phyloP scores from a whole-genome alignment of 2,113 vertebrate species.

The Desmodus rotundus region DNA sequence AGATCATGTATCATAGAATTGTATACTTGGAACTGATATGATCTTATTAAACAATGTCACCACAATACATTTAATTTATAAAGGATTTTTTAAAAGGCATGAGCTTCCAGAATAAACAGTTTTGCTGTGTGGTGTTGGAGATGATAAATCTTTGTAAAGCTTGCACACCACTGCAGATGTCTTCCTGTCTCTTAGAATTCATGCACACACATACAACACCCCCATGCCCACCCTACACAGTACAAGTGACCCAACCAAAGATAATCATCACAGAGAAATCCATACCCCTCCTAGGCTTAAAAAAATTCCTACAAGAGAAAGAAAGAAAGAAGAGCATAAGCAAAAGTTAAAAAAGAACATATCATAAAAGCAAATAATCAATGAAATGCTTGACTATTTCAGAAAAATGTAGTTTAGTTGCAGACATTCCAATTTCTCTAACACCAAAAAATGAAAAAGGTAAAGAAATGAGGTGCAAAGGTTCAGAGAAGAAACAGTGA shows the following conservation, averaged over 20 bases:
- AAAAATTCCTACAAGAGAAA: background rate
- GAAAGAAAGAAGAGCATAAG: background rate
- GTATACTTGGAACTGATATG: background rate
- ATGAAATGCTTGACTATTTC: background rate
- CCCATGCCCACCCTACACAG: background rate
- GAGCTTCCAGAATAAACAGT: background rate
- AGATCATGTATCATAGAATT: background rate
- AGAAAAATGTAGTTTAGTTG: background rate
- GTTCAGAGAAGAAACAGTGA: background rate
- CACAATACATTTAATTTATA: background rate
- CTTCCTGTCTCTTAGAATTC: background rate
- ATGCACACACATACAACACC: fast-evolving
- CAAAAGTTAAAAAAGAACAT: background rate
- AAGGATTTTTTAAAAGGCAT: background rate
- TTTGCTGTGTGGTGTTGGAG: background rate
- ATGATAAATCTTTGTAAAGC: background rate
- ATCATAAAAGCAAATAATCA: background rate
- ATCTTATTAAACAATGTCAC: background rate
- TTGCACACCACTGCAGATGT: background rate
- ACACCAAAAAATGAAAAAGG: background rate
- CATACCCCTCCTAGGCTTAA: background rate
- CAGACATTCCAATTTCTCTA: background rate
- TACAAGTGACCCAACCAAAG: background rate
- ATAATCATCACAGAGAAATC: background rate
- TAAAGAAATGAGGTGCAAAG: background rate